Base-by-base conservation (phyloP, 1,140 invertebrate genomes). In the Chelonus insularis region DNA sequence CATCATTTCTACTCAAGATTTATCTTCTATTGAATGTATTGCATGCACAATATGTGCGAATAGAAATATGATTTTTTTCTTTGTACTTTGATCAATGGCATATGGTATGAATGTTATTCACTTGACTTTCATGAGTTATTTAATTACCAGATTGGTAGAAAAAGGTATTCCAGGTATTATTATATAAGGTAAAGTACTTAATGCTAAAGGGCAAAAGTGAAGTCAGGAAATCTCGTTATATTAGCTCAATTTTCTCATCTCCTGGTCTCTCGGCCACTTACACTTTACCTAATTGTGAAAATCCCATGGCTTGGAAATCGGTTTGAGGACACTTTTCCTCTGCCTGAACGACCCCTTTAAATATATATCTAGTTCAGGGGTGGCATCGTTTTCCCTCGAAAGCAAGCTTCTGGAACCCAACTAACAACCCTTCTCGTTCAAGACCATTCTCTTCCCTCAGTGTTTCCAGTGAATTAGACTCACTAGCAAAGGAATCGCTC, bases 281-380 rank as follows among this genome's bases (percentile, higher is more conserved):
- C 65, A 65, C 65, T 68, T 72, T 66, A 66, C 69, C 71, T 73
- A 73, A 75, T 73, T 73, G 69, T 63, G 68, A 68, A 69, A 72
- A 73, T 75, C 72, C 71, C 29, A 50, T 52, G 52, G 52, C 54
- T 52, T 58, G 60, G 61, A 60, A 60, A 39, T 66, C 56, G 41
- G 41, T 54, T 47, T 21, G 50, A 23, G 51, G 60, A 47, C 41
- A 55, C 23, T 64, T 64, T 69, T 59, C 65, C 66, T 72, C 65
- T 66, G 57, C 55, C 20, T 50, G n/a, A 51, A 41, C 45, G 57
- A 45, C 21, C 11, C 23, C 54, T 43, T 43, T 16, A 11, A 41
- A 12, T 25, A 1, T 56, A 39, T 39, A 39, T 39, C 36, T 14
- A 39, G 36, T 39, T 39, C 12, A 11, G 45, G 45, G 14, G 45